A percentile compares a stretch with the other conserved stretches of the same genome.
phyloP scores from a whole-genome alignment of 2,797 vertebrate species.

The Vespertilio murinus region DNA sequence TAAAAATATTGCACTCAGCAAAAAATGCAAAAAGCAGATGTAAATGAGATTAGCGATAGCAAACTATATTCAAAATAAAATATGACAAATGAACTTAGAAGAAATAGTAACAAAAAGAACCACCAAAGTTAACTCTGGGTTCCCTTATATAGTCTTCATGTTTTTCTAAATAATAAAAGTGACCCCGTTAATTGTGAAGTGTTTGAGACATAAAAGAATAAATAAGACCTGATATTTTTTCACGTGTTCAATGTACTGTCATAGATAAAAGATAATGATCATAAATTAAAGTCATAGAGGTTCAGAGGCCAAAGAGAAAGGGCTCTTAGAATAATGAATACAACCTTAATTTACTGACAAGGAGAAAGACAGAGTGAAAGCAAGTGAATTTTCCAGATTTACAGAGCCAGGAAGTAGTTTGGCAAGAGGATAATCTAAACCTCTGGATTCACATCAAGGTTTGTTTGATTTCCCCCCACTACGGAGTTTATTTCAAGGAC shows the following conservation, averaged over 20 bases:
- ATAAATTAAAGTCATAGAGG: not conserved
- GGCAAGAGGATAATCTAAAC: not conserved
- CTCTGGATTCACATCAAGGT: not conserved
- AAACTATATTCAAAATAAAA: not conserved
- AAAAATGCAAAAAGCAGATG: not conserved
- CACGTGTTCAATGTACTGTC: not conserved
- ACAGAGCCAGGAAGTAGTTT: not conserved
- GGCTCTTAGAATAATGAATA: not conserved
- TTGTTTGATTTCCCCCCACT: not conserved
- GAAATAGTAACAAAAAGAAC: not conserved
- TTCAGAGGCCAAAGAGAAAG: not conserved
- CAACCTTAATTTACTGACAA: not conserved
- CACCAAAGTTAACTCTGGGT: not conserved
- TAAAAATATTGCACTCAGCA: not conserved
- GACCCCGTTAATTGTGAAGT: not conserved
- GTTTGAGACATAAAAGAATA: not conserved
- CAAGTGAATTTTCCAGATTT: slow-evolving; percentile 10
- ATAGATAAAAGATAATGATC: not conserved
- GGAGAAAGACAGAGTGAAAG: not conserved
- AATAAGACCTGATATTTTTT: not conserved
- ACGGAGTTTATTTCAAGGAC: slow-evolving; percentile 1
- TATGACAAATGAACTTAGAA: not conserved
- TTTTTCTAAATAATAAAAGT: not conserved
- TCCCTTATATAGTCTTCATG: not conserved
- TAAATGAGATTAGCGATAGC: not conserved